Evolutionary conservation across 2,888 invertebrate genomes (phyloP), one percentile per base, ranked within the genome.

Genomic region (Thera britannica): DNA sequence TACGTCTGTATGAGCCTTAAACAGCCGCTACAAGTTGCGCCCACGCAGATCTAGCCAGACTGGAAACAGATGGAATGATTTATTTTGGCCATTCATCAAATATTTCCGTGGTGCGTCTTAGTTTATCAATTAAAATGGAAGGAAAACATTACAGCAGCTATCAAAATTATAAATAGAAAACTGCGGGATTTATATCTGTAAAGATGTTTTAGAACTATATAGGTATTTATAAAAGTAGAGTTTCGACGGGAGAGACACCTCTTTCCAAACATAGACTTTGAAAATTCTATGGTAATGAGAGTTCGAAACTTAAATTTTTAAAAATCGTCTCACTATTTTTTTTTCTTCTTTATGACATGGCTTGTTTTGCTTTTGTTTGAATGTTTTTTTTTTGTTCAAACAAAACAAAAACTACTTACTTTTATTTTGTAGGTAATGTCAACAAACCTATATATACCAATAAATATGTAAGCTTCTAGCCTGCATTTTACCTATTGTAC

Each of bases 71-170:
- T 80, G 76, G 63, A 60, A 64, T 68, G 73, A 77, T 79, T 79
- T 81, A 82, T 79, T 81, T 77, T 74, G 67, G 78, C 75, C 74
- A 71, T 76, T 76, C 74, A 79, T 82, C 81, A 82, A 82, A 81
- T 77, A 78, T 76, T 77, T 77, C 76, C 70, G 79, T 58, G 56
- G 61, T 67, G 46, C 75, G 59, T 58, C 54, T 48, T 38, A 58
- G 68, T 59, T 59, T 68, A 77, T 77, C 84, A 82, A 84, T 85
- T 83, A 83, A 83, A 83, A 82, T 76, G 73, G 75, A 75, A 73
- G 75, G 71, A 77, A 77, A 81, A 81, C 79, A 78, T 75, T 69
- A 71, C 72, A 58, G 57, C 34, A 67, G 72, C 62, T 73, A 75
- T 75, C 70, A 61, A 54, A 52, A 36, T 55, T 65, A 59, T 48